Conservation (phyloP, 2,797 vertebrate species). For the Anomalospiza imberbis region DNA sequence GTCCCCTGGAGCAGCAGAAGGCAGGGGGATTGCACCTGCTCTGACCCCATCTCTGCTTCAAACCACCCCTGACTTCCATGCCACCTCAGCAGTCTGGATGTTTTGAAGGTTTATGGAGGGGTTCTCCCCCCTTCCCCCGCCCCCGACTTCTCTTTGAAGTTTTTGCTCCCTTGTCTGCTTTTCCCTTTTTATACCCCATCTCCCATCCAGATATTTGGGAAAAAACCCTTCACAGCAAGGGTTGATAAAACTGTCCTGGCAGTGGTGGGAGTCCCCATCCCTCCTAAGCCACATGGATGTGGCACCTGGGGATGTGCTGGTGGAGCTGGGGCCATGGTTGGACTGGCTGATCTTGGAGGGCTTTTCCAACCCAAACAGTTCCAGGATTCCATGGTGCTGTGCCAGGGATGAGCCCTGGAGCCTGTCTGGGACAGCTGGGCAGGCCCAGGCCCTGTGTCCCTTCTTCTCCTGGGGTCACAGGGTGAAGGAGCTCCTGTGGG, state of each 20-base stretch:
- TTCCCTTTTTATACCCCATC: neutral
- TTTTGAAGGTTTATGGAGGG: neutral
- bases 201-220: neutral
- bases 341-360: neutral
- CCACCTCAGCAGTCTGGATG: neutral
- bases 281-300: neutral
- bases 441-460: neutral
- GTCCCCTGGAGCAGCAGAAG: neutral
- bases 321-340: neutral
- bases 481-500: neutral
- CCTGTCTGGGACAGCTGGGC: neutral
- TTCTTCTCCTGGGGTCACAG: neutral
- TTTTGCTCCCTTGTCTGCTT: neutral
- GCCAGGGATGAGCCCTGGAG: neutral
- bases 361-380: neutral
- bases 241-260: neutral
- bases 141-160: rapidly evolving
- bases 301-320: neutral
- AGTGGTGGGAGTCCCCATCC: neutral
- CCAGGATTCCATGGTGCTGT: rapidly evolving
- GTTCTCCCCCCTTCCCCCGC: neutral
- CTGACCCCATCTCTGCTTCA: neutral
- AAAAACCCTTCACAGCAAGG: neutral
- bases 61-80: rapidly evolving
- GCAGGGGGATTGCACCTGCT: rapidly evolving